Evolutionary conservation across 2,113 vertebrate species (phyloP), one percentile per base, ranked within the genome.

Genomic region (Phainopepla nitens): DNA sequence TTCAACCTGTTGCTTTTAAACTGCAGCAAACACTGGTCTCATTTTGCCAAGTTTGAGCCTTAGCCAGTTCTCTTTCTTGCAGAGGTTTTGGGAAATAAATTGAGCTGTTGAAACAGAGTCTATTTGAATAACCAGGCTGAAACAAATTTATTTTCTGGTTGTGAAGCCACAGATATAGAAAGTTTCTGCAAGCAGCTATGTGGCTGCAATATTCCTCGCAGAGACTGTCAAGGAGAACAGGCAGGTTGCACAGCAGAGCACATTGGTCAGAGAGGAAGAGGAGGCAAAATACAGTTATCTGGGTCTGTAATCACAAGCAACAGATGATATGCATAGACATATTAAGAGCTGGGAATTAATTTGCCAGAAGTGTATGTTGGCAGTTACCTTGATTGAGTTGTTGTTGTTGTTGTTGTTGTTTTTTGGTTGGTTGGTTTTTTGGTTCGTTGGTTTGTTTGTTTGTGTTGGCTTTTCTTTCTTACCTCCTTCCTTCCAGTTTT

Each of bases 1-100:
- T 89, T 91, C 86, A 95, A 79, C 53, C 44, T 62, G 8, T 81
- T 94, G 24, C 91, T 81, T 91, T 90, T 68, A 84, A 91, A 79
- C 51, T 82, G 45, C 22, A 12, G 24, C 54, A 53, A 92, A 96
- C 69, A 81, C 77, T 91, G 83, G 35, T 75, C 78, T 70, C 72
- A 56, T 94, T 93, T 97, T 93, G 68, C 64, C 60, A 81, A 10
- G 20, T 75, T 53, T 87, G 91, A 93, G 20, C 61, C 28, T 56
- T 77, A 75, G 81, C 81, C 80, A 91, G 61, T 75, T 89, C 35
- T 88, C 60, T 56, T 84, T 68, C 77, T 89, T 78, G 49, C 33
- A 86, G 51, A 92, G 25, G 16, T 84, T 87, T 68, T 82, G 73
- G 44, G 36, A 84, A 87, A 51, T 89, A 91, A 84, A 87, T 44